Percentiles rank a stretch among this genome's conserved stretches.
phyloP scores from a whole-genome alignment of 1,140 invertebrate species.

The Goniozus legneri region DNA sequence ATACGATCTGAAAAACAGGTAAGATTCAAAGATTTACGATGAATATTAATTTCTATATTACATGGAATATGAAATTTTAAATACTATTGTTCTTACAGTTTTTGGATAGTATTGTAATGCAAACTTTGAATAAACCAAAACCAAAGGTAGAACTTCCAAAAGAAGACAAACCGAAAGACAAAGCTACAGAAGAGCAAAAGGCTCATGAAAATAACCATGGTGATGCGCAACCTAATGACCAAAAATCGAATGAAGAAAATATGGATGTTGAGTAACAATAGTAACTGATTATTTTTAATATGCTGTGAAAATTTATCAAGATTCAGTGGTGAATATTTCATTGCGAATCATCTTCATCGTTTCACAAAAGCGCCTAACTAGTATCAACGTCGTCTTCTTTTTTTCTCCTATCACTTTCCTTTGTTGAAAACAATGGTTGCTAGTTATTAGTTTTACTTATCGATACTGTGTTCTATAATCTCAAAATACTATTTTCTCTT shows the following conservation, averaged over 20 bases:
- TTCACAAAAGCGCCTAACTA: constrained; percentile 27
- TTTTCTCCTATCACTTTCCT: too few species aligned
- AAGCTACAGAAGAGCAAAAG: constrained; percentile 30
- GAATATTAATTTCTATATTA: constrained; percentile 5
- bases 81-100: constrained; percentile 43
- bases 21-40: constrained; percentile 19
- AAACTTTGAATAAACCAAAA: constrained; percentile 82
- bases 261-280: constrained; percentile 53
- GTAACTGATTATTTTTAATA: constrained; percentile 30
- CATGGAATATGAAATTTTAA: neutral
- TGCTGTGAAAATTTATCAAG: constrained; percentile 22
- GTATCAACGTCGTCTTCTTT: too few species aligned
- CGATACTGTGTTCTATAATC: too few species aligned
- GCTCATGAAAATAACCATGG: constrained; percentile 37
- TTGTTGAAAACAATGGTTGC: too few species aligned
- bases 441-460: too few species aligned
- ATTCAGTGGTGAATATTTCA: constrained; percentile 29
- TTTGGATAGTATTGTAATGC: constrained; percentile 67
- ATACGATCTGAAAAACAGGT: constrained; percentile 73
- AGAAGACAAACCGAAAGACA: constrained; percentile 43
- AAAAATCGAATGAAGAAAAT: constrained; percentile 54
- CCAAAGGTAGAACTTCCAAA: constrained; percentile 63
- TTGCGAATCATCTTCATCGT: constrained; percentile 20
- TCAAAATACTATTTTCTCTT: too few species aligned
- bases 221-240: constrained; percentile 48